phyloP scores from a whole-genome alignment of 2,888 invertebrate genomes.

The Oxyteleia sp. region DNA sequence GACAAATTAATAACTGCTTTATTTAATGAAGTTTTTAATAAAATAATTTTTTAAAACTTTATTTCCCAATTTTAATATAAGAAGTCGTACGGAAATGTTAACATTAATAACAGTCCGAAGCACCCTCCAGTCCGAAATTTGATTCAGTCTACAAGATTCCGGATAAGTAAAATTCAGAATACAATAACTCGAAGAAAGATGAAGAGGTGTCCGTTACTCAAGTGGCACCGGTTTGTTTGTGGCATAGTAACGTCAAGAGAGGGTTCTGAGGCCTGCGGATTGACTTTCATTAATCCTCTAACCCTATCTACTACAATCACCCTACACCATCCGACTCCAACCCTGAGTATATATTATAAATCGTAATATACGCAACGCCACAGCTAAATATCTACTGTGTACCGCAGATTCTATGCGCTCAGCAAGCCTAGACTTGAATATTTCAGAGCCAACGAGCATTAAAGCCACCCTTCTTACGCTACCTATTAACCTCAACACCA shows the following conservation, averaged over 20 bases:
- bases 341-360: constrained; percentile 83
- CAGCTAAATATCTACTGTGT: constrained; percentile 82
- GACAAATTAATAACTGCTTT: too few species aligned
- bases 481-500: constrained; percentile 86
- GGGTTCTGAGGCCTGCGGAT: constrained; percentile 82
- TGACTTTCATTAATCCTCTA: constrained; percentile 87
- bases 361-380: constrained; percentile 83
- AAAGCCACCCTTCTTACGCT: constrained; percentile 87
- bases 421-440: constrained; percentile 86
- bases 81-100: too few species aligned
- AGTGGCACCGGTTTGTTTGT: constrained; percentile 83
- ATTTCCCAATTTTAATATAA: too few species aligned
- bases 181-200: constrained; percentile 67
- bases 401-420: constrained; percentile 83
- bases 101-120: too few species aligned
- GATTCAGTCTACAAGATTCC: too few species aligned
- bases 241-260: constrained; percentile 81
- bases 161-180: constrained; percentile 32
- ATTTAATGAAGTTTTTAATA: too few species aligned
- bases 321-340: constrained; percentile 72
- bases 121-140: too few species aligned
- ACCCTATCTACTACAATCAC: constrained; percentile 81
- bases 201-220: constrained; percentile 78
- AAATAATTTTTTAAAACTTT: too few species aligned
- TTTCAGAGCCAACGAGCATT: constrained; percentile 86